Base-by-base conservation (phyloP, 1,140 invertebrate genomes). In the Caenorhabditis tropicalis region DNA sequence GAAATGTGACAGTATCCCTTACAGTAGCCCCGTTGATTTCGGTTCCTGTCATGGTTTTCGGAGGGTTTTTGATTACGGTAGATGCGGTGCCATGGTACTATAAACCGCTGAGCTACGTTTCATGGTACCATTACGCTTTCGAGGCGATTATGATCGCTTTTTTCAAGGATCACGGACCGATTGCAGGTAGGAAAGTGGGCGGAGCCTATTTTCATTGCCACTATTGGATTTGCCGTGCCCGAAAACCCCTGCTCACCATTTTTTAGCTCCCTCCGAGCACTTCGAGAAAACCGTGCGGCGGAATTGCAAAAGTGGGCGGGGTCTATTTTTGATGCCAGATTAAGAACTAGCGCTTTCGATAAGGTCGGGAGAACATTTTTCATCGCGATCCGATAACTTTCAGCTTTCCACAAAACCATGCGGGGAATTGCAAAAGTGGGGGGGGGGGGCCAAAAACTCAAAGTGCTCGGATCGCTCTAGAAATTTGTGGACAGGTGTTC, bases 111-210 rank as follows among this genome's bases (percentile, higher is more conserved):
- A 95, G 95, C n/a, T 95, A 96, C 91, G 91, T 98, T 21, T 97
- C 96, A 0, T 98, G 96, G 96, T 97, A 98, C 92, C 94, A 94
- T 74, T 98, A 96, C 91, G 95, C 95, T 53, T 96, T 96, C 92
- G 96, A 97, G 92, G 95, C 95, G 0, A 92, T 46, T 43, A 74
- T 43, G 36, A 74, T 74, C 12, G 65, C 36, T 0, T 46, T 43
- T 31, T 74, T 74, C 29, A 39, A 65, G 31, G 58, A 65, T 65
- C 58, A 65, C 36, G 58, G 58, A 36, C 7, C 3, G 1, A 65
- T 65, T 65, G 31, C 33, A 33, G 58, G 58, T 65, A 3, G 16
- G 48, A 51, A 16, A 51, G 3, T 19, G 7, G 7, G 7, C n/a
- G n/a, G n/a, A n/a, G n/a, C n/a, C n/a, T n/a, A n/a, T n/a, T n/a